phyloP scores from a whole-genome alignment of 2,888 invertebrate species.

The Andrena haemorrhoa region DNA sequence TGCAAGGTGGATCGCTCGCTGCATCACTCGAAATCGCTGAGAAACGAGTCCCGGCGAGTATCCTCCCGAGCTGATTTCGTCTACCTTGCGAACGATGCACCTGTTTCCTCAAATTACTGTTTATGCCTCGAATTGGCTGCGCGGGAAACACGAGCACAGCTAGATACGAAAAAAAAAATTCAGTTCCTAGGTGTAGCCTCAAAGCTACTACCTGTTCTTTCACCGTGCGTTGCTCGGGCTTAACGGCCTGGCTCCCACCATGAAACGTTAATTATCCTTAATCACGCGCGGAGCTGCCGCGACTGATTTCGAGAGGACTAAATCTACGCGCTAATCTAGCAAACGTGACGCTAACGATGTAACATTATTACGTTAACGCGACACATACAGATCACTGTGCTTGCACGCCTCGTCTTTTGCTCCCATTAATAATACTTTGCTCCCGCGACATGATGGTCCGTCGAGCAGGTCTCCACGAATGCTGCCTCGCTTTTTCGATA shows the following conservation, averaged over 20 bases:
- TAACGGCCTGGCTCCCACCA: slow-evolving; percentile 18
- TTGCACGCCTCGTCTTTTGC: neutral
- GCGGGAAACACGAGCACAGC: slow-evolving; percentile 31
- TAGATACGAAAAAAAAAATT: slow-evolving; percentile 3
- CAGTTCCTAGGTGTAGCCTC: neutral
- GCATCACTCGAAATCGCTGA: neutral
- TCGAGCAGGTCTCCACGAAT: neutral
- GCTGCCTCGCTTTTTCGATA: neutral
- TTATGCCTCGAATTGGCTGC: slow-evolving; percentile 69
- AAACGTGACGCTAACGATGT: slow-evolving; percentile 47
- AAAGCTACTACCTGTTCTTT: slow-evolving; percentile 3
- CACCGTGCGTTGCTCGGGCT: neutral
- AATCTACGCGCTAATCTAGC: slow-evolving; percentile 40
- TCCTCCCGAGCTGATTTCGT: slow-evolving; percentile 17
- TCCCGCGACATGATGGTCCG: neutral
- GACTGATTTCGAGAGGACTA: slow-evolving; percentile 27
- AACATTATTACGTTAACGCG: slow-evolving; percentile 39
- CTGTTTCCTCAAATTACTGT: slow-evolving; percentile 72
- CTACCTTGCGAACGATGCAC: slow-evolving; percentile 55
- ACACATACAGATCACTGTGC: neutral
- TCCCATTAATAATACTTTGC: neutral
- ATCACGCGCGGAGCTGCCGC: slow-evolving; percentile 59
- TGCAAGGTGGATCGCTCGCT: neutral
- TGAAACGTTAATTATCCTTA: slow-evolving; percentile 67
- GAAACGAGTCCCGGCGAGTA: neutral